These are phyloP conservation scores for Platichthys flesus DNA, from an alignment of 2,113 vertebrate genomes.

Conservation along the genomic window DNA sequence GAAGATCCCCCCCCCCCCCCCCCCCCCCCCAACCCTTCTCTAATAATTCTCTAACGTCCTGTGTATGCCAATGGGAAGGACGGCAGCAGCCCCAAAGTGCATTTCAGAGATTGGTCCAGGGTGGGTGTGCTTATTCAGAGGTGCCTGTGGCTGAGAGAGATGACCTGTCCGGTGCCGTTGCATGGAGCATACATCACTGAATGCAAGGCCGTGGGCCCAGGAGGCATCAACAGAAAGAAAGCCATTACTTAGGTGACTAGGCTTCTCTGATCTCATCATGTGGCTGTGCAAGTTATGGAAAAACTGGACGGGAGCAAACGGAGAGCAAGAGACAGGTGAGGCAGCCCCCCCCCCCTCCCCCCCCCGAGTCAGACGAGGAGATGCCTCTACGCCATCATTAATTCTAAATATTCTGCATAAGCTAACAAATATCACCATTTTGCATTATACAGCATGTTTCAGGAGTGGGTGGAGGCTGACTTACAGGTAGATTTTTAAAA, in stretches of 20 bases:
- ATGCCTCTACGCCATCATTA: slow-evolving; percentile 40
- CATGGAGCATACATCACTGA: slow-evolving; percentile 74
- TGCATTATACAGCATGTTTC: slow-evolving; percentile 36
- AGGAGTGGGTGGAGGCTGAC: slow-evolving; percentile 41
- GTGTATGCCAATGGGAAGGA: slow-evolving; percentile 41
- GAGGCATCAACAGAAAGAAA: slow-evolving; percentile 75
- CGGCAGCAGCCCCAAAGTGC: slow-evolving; percentile 53
- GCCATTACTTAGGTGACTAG: slow-evolving; percentile 75
- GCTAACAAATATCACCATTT: slow-evolving; percentile 60
- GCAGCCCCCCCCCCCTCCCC: neutral
- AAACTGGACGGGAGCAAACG: slow-evolving; percentile 36
- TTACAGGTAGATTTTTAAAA: slow-evolving; percentile 47
- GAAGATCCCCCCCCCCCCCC: neutral
- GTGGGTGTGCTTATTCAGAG: slow-evolving; percentile 71
- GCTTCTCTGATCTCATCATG: slow-evolving; percentile 71
- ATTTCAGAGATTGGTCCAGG: slow-evolving; percentile 65
- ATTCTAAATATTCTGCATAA: slow-evolving; percentile 48
- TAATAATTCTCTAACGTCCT: slow-evolving; percentile 26
- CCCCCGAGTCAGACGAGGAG: slow-evolving; percentile 17
- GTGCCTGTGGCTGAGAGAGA: slow-evolving; percentile 69
- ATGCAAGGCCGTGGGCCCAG: slow-evolving; percentile 38
- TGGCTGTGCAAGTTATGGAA: slow-evolving; percentile 47
- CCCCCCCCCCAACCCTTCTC: slow-evolving; percentile 2
- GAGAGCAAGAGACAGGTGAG: slow-evolving; percentile 34
- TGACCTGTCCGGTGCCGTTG: slow-evolving; percentile 74